Evolutionary conservation across 1,140 invertebrate genomes (phyloP), one percentile per base, ranked within the genome.

Genomic region (Ectropis grisescens): DNA sequence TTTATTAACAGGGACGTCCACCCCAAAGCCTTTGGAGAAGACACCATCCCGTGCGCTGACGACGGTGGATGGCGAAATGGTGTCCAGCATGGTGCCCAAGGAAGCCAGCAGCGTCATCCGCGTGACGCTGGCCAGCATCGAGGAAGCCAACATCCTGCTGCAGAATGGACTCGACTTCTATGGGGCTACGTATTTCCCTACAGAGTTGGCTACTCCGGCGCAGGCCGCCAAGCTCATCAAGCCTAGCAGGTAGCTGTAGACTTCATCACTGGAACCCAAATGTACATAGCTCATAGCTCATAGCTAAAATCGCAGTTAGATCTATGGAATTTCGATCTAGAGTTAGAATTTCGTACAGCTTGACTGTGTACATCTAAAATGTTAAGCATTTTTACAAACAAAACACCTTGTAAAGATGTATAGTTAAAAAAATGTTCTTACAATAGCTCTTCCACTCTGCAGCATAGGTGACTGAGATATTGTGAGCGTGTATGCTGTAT

Each of bases 131-230:
- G 92, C 91, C 12, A 92, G 88, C 28, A 85, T 93, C 29, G 91
- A 93, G 41, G 92, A 93, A 72, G 91, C 89, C 51, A 92, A 92
- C 59, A 87, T 88, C 54, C 79, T 93, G 19, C 81, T 93, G 28
- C 91, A 92, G 69, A 91, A 91, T 54, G 92, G 92, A 7, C 82
- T 93, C 27, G 91, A 93, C 74, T 93, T 93, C 83, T 93, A 92
- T 58, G 91, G 91, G 13, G 91, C 91, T 26, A 93, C 92, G 1
- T 93, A 89, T 82, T 93, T 93, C 79, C 91, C 91, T 14, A 92
- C 91, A 3, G 92, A 93, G 57, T 84, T 91, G 30, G 86, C 89
- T 29, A 85, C 88, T 49, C 84, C 84, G 11, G 74, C 85, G 12
- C 85, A 84, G 32, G 80, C 85, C 38, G 79, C 76, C 2, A 85